Base-by-base conservation (phyloP, 1,140 invertebrate genomes). In the Drosophila sproati region DNA sequence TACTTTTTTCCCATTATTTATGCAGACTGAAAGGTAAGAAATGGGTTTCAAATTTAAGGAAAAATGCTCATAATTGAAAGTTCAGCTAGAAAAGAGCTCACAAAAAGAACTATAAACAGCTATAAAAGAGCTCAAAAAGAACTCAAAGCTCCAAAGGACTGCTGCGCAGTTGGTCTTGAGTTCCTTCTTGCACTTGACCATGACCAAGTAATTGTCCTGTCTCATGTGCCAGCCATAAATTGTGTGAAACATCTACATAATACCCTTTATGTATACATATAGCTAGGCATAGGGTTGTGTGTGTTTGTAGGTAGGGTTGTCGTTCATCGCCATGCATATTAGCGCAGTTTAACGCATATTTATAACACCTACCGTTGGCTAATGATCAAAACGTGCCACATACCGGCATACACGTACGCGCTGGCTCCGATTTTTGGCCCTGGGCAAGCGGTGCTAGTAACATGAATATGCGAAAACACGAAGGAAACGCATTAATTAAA, bases 381-480 rank as follows among this genome's bases (percentile, higher is more conserved):
- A 88, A 88, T 88, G 83, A 88, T 82, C 74, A 81, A 88, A 88
- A 88, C 85, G 85, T 88, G 83, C 80, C 77, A 66, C 73, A 78
- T 63, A 75, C 77, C 66, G 69, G 73, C 50, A 41, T 35, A 45
- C 61, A 60, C 59, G 47, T 39, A 35, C 56, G 35, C 29, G 8
- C 52, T 56, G 50, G 47, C 47, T 76, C 50, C 51, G 67, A 63
- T 75, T 70, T 75, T 57, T 31, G 67, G 47, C 32, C 28, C 37
- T 51, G 39, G 43, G n/a, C 52, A 47, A 48, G 57, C 73, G 55
- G 69, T 80, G 80, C 67, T 62, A 57, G 72, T 69, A 80, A 82
- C 85, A 89, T 88, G 83, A 88, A 88, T 88, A 88, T 88, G 83
- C 85, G 86, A 88, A 88, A 88, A 89, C 83, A 88, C 83, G 83